Evolutionary conservation across 2,113 vertebrate genomes (phyloP).

Genomic region (Strix aluco): DNA sequence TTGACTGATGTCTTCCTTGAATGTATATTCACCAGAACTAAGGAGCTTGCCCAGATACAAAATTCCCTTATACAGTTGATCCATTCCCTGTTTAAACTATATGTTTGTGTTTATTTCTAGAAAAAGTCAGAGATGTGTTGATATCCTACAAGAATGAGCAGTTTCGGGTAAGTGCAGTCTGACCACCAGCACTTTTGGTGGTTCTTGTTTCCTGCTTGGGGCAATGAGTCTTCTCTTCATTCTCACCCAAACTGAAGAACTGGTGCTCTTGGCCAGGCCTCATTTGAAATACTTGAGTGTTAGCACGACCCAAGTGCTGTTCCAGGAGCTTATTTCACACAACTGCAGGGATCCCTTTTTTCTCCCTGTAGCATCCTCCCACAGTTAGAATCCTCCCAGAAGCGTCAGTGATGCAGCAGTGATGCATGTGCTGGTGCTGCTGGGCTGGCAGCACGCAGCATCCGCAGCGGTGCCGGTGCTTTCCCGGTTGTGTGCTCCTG

Average conservation of each 20-base stretch:
- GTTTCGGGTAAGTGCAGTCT: conserved; percentile 76
- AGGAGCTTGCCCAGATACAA: neutral
- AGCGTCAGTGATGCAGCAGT: neutral
- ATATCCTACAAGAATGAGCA: conserved; percentile 88
- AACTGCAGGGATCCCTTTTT: neutral
- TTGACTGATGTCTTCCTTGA: neutral
- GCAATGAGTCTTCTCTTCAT: neutral
- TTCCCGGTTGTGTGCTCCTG: neutral
- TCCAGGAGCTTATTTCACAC: neutral
- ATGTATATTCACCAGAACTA: neutral
- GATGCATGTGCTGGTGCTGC: neutral
- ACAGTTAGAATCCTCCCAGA: neutral
- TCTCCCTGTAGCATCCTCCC: neutral
- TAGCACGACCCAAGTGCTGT: neutral
- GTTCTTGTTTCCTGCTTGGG: neutral
- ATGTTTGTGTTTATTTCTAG: conserved; percentile 64
- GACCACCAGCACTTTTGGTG: accelerated
- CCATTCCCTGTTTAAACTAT: neutral
- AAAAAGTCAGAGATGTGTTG: conserved; percentile 82
- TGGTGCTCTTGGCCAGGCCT: neutral
- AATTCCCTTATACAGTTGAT: neutral
- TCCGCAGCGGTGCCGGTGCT: neutral
- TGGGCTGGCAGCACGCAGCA: neutral
- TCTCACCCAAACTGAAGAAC: neutral
- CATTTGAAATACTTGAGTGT: neutral